Evolutionary conservation across 2,888 invertebrate genomes (phyloP).

Genomic region (Dromius quadrimaculatus): DNA sequence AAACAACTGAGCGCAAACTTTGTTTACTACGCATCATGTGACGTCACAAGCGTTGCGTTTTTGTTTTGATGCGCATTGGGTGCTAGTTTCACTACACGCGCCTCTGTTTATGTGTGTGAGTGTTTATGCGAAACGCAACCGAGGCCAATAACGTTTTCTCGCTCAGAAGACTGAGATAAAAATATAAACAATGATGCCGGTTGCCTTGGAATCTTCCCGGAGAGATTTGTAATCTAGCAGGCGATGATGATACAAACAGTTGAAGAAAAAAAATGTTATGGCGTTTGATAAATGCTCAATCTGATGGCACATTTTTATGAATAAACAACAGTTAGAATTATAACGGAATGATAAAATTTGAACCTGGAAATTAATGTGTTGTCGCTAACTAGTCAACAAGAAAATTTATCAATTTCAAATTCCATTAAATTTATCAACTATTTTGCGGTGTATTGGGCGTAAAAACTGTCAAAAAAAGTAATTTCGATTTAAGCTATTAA

Average conservation of each 20-base stretch:
- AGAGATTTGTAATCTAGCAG: background rate
- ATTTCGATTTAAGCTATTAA: conserved; percentile 1
- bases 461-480: conserved; percentile 3
- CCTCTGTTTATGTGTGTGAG: background rate
- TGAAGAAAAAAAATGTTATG: too few species aligned
- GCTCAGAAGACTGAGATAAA: conserved; percentile 17
- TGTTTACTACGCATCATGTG: conserved; percentile 38
- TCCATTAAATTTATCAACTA: background rate
- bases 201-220: conserved; percentile 33
- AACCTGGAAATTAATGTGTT: background rate
- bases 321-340: background rate
- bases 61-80: conserved; percentile 24
- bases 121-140: conserved; percentile 34
- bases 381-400: background rate
- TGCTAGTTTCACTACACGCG: conserved; percentile 11
- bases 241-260: background rate
- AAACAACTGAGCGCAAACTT: conserved; percentile 12
- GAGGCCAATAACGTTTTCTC: conserved; percentile 25
- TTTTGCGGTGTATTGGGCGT: background rate
- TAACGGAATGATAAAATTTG: background rate
- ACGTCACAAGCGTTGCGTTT: conserved; percentile 32
- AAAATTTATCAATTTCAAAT: background rate
- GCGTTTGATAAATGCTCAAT: background rate
- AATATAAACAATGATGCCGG: conserved; percentile 38
- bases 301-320: background rate